Percentiles rank a stretch among this genome's conserved stretches.
Conservation (phyloP, 2,113 vertebrate genomes). For the Serilophus lunatus region DNA sequence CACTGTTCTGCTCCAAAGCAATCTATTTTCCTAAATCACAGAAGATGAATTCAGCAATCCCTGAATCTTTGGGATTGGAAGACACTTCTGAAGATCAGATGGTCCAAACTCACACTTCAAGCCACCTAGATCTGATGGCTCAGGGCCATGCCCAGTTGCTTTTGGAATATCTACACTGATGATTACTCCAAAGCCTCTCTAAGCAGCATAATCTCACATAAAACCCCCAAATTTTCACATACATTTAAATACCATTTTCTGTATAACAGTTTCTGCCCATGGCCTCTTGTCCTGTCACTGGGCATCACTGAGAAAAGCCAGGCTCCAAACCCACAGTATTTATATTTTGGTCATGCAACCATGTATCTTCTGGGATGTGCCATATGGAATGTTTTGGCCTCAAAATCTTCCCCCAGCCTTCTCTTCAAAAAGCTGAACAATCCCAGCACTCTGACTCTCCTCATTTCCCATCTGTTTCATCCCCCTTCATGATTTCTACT, state of each 20-base stretch:
- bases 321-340: background rate
- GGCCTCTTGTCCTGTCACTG: background rate
- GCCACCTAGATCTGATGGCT: background rate
- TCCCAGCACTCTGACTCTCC: background rate
- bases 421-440: background rate
- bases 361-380: background rate
- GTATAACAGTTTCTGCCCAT: background rate
- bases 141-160: no score
- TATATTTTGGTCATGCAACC: background rate
- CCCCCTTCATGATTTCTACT: background rate
- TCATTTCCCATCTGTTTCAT: background rate
- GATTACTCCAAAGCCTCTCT: background rate
- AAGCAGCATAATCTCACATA: background rate
- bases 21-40: background rate
- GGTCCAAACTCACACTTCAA: background rate
- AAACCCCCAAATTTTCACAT: no score
- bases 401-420: background rate
- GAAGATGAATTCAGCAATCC: background rate
- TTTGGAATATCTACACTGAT: background rate
- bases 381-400: accelerated
- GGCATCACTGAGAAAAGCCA: background rate
- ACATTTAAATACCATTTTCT: background rate
- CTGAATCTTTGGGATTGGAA: background rate
- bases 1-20: background rate
- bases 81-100: background rate